Conservation (phyloP, 1,140 invertebrate species). For the Solenopsis fugax region DNA sequence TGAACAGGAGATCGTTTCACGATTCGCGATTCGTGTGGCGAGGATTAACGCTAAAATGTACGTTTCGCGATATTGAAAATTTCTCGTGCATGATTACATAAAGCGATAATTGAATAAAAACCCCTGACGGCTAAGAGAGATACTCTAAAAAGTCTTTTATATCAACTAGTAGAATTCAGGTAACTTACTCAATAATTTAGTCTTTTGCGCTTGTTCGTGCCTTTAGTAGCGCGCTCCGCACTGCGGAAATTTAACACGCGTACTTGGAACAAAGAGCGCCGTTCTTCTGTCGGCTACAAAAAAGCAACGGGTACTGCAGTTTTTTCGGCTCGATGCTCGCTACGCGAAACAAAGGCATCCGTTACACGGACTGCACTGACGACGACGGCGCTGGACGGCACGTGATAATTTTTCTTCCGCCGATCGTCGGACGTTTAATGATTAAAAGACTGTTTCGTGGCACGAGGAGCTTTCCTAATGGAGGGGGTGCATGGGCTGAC, state of each 20-base stretch:
- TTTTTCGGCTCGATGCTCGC: not conserved
- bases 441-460: constrained; percentile 42
- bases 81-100: not conserved
- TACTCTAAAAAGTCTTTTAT: not conserved
- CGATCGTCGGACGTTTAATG: constrained; percentile 33
- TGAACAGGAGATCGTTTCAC: not conserved
- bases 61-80: not conserved
- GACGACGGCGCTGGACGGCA: not conserved
- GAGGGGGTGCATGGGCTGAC: not conserved
- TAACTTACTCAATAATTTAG: constrained; percentile 25
- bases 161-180: constrained; percentile 30
- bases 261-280: constrained; percentile 13
- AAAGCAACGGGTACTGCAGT: not conserved
- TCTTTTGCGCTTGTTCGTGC: not conserved
- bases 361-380: not conserved
- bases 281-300: constrained; percentile 7
- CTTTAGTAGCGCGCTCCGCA: not conserved
- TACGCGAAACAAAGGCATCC: constrained; percentile 45
- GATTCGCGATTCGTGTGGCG: not conserved
- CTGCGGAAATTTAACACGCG: constrained; percentile 30
- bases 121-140: not conserved
- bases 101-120: constrained; percentile 4
- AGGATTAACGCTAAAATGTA: not conserved
- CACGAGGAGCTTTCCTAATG: constrained; percentile 24
- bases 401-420: constrained; percentile 51